Base-by-base conservation (phyloP, 2,888 invertebrate genomes). In the Andrena hattorfiana region DNA sequence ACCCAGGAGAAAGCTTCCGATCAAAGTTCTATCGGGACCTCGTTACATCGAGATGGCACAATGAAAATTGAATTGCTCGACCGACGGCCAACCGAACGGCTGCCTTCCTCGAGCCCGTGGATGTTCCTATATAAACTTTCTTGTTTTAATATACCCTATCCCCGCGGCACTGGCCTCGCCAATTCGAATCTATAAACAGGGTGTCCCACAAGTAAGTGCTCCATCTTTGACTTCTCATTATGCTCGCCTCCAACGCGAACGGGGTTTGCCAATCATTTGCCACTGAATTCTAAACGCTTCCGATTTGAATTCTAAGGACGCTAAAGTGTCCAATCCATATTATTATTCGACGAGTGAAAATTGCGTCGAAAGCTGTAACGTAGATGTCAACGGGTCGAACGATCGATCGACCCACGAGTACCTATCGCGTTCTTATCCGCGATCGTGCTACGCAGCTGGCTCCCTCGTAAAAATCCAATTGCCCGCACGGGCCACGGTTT, bases 41-140 rank as follows among this genome's bases (percentile, higher is more conserved):
- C 77, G 49, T 83, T 83, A 83, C 69, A 72, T 51, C 81, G 76
- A 71, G 81, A 81, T 42, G 81, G 62, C 48, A 56, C 77, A 64
- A 77, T 77, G 81, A 73, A 81, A 77, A 83, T 77, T 77, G 72
- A 69, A 77, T 83, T 77, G 74, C 71, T 54, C 80, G 70, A 7
- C 23, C 73, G 51, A 42, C n/a, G 51, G n/a, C 1, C n/a, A 60
- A 23, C 56, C 69, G 32, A 51, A n/a, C 26, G 54, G 28, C 35
- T 62, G 30, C 68, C 51, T 60, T 64, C 26, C 63, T 32, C 56
- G 0, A 26, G 13, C 35, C 8, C 56, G 10, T 6, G 13, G 23
- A 66, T 16, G 35, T 30, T 59, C 56, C 13, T 26, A 5, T n/a
- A 2, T 42, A 23, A 59, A 64, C 63, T 26, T 64, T 32, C 64